Evolutionary conservation across 2,113 vertebrate genomes (phyloP).

Genomic region (Pachycephala philippinensis): DNA sequence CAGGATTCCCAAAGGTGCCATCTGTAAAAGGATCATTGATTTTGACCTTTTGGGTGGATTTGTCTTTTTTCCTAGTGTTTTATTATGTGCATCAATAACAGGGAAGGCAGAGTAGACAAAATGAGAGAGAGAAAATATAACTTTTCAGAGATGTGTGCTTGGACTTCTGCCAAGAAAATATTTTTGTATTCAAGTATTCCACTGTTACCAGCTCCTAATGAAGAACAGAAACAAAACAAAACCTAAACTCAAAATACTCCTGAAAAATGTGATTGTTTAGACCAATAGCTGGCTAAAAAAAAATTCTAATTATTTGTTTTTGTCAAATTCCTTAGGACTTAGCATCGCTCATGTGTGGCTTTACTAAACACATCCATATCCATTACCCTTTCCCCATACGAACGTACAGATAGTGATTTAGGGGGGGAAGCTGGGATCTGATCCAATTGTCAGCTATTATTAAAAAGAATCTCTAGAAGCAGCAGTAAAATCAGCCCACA

Average conservation of each 20-base stretch:
- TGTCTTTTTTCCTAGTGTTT: slow-evolving; percentile 59
- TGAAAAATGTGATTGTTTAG: neutral
- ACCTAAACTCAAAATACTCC: neutral
- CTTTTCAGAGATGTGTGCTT: slow-evolving; percentile 23
- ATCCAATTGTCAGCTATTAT: neutral
- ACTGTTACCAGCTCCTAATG: neutral
- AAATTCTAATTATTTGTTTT: neutral
- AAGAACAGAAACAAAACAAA: neutral
- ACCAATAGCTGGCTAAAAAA: neutral
- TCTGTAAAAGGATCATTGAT: slow-evolving; percentile 74
- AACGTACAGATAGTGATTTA: neutral
- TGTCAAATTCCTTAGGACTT: neutral
- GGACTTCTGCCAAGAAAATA: slow-evolving; percentile 29
- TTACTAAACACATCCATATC: slow-evolving; percentile 1
- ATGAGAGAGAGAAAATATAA: slow-evolving; percentile 28
- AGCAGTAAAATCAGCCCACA: neutral
- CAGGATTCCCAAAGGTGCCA: slow-evolving; percentile 66
- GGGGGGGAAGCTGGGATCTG: neutral
- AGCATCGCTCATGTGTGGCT: neutral
- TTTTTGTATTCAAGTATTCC: slow-evolving; percentile 5
- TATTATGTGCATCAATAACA: slow-evolving; percentile 66
- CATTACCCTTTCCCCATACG: neutral
- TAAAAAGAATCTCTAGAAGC: neutral
- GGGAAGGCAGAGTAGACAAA: slow-evolving; percentile 20
- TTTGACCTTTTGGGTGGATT: slow-evolving; percentile 75